These are phyloP conservation scores for Sebastes elongatus DNA, from an alignment of 2,797 vertebrate species.

Conservation along the genomic window DNA sequence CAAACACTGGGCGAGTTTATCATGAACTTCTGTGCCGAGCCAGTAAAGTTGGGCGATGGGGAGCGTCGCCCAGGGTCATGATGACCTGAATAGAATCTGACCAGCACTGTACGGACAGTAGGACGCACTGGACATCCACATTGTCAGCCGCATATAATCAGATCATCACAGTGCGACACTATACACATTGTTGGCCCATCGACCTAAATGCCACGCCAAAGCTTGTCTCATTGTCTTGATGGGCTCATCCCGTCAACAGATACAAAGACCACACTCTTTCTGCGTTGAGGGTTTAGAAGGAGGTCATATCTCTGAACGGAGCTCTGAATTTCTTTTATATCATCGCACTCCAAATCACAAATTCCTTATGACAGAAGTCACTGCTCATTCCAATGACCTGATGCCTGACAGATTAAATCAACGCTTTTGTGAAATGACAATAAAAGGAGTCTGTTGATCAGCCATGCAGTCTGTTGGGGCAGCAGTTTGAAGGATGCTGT, in stretches of 20 bases:
- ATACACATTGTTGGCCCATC: conserved; percentile 56
- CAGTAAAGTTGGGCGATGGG: conserved; percentile 46
- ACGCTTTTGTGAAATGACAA: conserved; percentile 75
- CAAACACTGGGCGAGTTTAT: conserved; percentile 46
- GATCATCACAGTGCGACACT: conserved; percentile 58
- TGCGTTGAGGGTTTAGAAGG: conserved; percentile 52
- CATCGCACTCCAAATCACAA: conserved; percentile 56
- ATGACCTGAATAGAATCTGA: conserved; percentile 40
- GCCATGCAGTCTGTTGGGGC: conserved; percentile 40
- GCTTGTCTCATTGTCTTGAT: conserved; percentile 57
- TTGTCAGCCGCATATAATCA: conserved; percentile 51
- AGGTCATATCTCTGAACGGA: conserved; percentile 67
- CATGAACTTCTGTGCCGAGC: conserved; percentile 30
- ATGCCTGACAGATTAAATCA: conserved; percentile 75
- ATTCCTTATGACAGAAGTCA: conserved; percentile 75
- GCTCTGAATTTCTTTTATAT: conserved; percentile 70
- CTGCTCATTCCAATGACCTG: conserved; percentile 66
- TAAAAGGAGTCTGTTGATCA: conserved; percentile 73
- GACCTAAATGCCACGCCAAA: conserved; percentile 68
- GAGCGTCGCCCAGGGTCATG: conserved; percentile 10
- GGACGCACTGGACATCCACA: conserved; percentile 26
- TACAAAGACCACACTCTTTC: conserved; percentile 70
- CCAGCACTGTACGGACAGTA: conserved; percentile 16
- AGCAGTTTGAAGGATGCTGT: conserved; percentile 57
- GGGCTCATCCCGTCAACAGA: conserved; percentile 56